A percentile compares a stretch with the other conserved stretches of the same genome.
Evolutionary conservation across 2,888 invertebrate species (phyloP).

Genomic region (Junonia oenone): DNA sequence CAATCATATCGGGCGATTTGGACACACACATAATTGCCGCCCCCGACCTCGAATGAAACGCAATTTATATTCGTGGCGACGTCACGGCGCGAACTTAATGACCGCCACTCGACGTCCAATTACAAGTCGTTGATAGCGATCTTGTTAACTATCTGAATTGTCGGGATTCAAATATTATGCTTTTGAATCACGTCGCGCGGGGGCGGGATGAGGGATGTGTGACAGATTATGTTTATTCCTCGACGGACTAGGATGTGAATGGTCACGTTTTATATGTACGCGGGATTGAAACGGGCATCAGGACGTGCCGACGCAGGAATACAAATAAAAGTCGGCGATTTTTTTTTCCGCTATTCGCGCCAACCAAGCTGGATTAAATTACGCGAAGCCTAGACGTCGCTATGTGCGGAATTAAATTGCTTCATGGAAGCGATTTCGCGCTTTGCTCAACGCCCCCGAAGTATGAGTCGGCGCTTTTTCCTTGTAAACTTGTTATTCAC

Average conservation of each 20-base stretch:
- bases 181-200: constrained; percentile 40
- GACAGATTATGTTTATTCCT: constrained; percentile 57
- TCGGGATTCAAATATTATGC: constrained; percentile 41
- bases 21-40: constrained; percentile 25
- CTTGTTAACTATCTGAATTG: constrained; percentile 38
- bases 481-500: constrained; percentile 18
- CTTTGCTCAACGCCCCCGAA: constrained; percentile 19
- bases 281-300: constrained; percentile 52
- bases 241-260: constrained; percentile 47
- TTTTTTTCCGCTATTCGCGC: constrained; percentile 43
- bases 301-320: constrained; percentile 57
- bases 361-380: constrained; percentile 48
- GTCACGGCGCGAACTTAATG: constrained; percentile 42
- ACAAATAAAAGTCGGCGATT: constrained; percentile 47
- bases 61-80: constrained; percentile 45
- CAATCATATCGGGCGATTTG: constrained; percentile 42
- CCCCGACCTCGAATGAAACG: constrained; percentile 46
- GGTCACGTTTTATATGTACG: constrained; percentile 66
- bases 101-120: constrained; percentile 44
- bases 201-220: constrained; percentile 35
- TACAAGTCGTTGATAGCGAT: constrained; percentile 39
- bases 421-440: constrained; percentile 35
- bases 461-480: constrained; percentile 13
- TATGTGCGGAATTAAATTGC: constrained; percentile 41
- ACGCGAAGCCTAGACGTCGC: constrained; percentile 43